Evolutionary conservation across 2,113 vertebrate genomes (phyloP).

Genomic region (Ciconia boyciana): DNA sequence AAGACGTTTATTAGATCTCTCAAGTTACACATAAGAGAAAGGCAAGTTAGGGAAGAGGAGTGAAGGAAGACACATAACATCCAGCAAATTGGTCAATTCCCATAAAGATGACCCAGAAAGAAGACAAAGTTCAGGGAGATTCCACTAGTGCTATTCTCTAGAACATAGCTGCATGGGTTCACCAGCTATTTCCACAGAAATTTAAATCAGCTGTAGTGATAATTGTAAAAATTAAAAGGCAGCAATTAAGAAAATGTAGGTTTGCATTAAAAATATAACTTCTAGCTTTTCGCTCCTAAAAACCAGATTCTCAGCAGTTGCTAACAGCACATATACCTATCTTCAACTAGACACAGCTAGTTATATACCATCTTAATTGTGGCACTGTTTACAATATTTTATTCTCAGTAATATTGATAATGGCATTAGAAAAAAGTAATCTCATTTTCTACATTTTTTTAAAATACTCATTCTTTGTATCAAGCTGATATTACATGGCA

Average conservation of each 20-base stretch:
- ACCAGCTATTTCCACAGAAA: background rate
- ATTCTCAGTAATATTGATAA: background rate
- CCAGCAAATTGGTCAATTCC: background rate
- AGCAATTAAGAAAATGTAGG: background rate
- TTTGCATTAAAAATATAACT: background rate
- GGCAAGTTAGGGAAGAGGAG: background rate
- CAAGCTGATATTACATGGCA: background rate
- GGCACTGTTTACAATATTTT: background rate
- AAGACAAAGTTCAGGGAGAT: background rate
- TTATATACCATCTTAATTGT: background rate
- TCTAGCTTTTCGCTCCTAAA: background rate
- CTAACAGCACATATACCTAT: background rate
- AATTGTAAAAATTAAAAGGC: background rate
- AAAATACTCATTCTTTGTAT: background rate
- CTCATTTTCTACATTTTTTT: background rate
- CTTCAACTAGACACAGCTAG: background rate
- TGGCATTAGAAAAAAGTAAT: background rate
- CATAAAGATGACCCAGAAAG: background rate
- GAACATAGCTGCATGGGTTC: background rate
- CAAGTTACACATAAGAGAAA: background rate
- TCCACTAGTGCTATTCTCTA: background rate
- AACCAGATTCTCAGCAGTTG: background rate
- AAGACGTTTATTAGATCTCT: background rate
- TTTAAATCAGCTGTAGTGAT: background rate
- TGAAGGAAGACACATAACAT: background rate